Percentiles rank a stretch among this genome's conserved stretches.
Evolutionary conservation across 2,113 vertebrate species (phyloP).

Genomic region (Triplophysa siluroides): DNA sequence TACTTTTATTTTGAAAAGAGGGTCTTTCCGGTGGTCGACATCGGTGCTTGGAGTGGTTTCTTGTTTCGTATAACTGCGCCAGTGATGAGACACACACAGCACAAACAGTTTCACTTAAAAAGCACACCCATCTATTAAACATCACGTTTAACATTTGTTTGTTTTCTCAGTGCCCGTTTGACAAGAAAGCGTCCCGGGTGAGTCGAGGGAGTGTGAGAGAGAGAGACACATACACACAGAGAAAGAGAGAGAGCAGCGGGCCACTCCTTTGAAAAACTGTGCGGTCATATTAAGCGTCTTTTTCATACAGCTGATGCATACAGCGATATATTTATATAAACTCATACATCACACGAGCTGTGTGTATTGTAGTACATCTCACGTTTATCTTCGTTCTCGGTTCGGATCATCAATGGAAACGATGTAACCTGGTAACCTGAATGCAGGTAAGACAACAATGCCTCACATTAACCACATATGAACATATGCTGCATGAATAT

Average conservation of each 20-base stretch:
- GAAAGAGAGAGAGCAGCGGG: neutral
- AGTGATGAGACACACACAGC: neutral
- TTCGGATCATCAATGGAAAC: constrained; percentile 14
- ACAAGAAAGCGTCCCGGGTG: neutral
- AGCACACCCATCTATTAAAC: neutral
- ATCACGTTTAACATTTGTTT: neutral
- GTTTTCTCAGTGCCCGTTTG: neutral
- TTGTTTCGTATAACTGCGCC: neutral
- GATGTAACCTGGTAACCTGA: constrained; percentile 22
- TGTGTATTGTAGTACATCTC: neutral
- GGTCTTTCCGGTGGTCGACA: neutral
- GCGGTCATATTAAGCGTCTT: neutral
- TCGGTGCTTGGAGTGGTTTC: neutral
- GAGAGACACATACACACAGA: neutral
- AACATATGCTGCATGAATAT: neutral
- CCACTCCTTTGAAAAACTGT: constrained; percentile 25
- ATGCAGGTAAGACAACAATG: constrained; percentile 6
- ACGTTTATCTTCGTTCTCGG: neutral
- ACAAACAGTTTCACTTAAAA: neutral
- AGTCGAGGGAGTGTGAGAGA: neutral
- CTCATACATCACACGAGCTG: neutral
- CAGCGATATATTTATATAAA: neutral
- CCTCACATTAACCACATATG: neutral
- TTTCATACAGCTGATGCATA: neutral
- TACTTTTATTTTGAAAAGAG: constrained; percentile 19